Evolutionary conservation across 2,888 invertebrate genomes (phyloP), one percentile per base, ranked within the genome.

Genomic region (Ditylenchus weischeri): DNA sequence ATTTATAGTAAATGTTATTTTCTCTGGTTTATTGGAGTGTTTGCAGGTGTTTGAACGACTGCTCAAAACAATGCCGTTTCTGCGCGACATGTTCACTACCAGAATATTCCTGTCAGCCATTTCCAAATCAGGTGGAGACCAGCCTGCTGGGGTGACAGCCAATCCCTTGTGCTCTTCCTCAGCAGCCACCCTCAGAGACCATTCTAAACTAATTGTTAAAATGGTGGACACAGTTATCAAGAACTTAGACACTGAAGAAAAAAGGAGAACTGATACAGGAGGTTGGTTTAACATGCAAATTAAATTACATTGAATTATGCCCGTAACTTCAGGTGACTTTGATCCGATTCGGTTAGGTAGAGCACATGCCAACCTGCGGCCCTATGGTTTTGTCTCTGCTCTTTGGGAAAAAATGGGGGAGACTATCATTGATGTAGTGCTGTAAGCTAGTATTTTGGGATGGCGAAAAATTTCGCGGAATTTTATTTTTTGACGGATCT

Each of bases 361-460:
- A 11, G 75, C 75, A 6, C 81, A 81, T 64, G 77, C 74, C 57
- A 70, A 71, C n/a, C 75, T 81, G 19, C 76, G 80, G 19, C 80
- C 80, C 23, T 81, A 82, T 70, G 81, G 81, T 5, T 74, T 75
- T 38, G 57, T 58, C 4, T 43, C 77, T 29, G 72, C 76, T 49
- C 76, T 78, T 62, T 81, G 81, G 81, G 81, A 81, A 64, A 80
- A 79, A 68, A 71, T 81, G 29, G 81, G 81, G 58, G 81, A 81
- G 63, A 73, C 75, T 15, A 79, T 81, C 62, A 78, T 81, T 62
- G 81, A 81, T 66, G 79, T 81, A 8, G 81, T 81, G 5, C 67
- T 81, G 35, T 68, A 58, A 66, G 67, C 49, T 18, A 21, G n/a
- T 21, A 23, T 15, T 67, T 29, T 35, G n/a, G n/a, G n/a, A n/a